phyloP scores from a whole-genome alignment of 2,113 vertebrate species.

The Phaethornis superciliosus region DNA sequence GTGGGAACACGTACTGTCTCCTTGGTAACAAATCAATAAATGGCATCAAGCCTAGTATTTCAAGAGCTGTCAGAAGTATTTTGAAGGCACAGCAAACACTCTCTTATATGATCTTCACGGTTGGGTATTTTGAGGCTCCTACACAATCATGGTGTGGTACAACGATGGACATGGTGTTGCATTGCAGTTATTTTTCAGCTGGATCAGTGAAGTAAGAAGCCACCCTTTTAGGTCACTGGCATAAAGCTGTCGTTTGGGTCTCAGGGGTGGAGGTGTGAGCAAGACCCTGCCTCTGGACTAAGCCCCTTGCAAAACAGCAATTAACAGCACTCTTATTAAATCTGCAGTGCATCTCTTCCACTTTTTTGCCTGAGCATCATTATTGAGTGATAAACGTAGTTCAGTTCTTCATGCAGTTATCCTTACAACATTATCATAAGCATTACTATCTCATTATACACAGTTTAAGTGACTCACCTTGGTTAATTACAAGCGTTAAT shows the following conservation, averaged over 20 bases:
- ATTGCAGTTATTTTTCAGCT: neutral
- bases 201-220: neutral
- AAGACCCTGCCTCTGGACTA: neutral
- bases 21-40: conserved; percentile 28
- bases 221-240: fast-evolving
- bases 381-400: neutral
- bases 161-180: fast-evolving
- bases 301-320: neutral
- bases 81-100: neutral
- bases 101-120: neutral
- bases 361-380: neutral
- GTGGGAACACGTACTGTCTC: neutral
- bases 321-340: neutral
- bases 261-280: neutral
- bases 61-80: neutral
- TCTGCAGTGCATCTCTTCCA: fast-evolving
- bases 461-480: neutral
- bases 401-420: neutral
- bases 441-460: fast-evolving
- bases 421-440: neutral
- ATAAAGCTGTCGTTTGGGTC: neutral
- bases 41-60: neutral
- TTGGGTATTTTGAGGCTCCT: neutral
- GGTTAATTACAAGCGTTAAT: neutral
- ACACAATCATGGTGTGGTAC: fast-evolving